Evolutionary conservation across 2,797 vertebrate genomes (phyloP).

Genomic region (Oryzias dopingdopingensis): DNA sequence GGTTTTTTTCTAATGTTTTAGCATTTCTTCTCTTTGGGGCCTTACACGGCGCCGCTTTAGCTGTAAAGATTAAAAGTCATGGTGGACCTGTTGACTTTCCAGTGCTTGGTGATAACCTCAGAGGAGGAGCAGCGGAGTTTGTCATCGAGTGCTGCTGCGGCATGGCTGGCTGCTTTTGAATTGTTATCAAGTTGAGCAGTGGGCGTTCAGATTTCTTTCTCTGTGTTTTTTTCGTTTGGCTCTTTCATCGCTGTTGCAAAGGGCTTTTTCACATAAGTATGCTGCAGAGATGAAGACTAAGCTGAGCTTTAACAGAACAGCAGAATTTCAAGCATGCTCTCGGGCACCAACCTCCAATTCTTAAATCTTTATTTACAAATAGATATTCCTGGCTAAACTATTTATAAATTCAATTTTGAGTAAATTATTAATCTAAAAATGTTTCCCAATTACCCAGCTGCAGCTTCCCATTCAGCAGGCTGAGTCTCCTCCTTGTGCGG

Average conservation of each 20-base stretch:
- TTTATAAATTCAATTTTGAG: conserved; percentile 38
- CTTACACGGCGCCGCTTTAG: too few species aligned
- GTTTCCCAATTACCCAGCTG: conserved; percentile 54
- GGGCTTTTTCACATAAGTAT: conserved; percentile 20
- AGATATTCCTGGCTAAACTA: conserved; percentile 30
- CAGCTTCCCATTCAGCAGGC: conserved; percentile 26
- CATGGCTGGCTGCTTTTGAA: conserved; percentile 44
- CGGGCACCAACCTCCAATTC: conserved; percentile 18
- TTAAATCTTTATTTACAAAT: conserved; percentile 22
- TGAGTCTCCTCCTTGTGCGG: conserved; percentile 33
- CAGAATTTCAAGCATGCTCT: conserved; percentile 21
- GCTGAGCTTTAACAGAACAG: conserved; percentile 5
- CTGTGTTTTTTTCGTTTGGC: conserved; percentile 19
- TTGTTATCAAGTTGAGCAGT: conserved; percentile 51
- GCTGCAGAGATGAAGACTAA: conserved; percentile 28
- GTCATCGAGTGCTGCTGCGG: conserved; percentile 24
- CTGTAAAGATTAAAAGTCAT: conserved; percentile 30
- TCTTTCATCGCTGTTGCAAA: conserved; percentile 20
- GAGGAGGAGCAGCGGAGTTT: conserved; percentile 34
- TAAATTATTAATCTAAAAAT: conserved; percentile 52
- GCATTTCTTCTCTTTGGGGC: background rate
- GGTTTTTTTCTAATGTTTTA: background rate
- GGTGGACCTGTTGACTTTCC: conserved; percentile 46
- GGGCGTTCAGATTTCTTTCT: conserved; percentile 12
- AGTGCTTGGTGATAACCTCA: conserved; percentile 23